Base-by-base conservation (phyloP, 92 coral and sea anemone species). In the Actinernus sp. region DNA sequence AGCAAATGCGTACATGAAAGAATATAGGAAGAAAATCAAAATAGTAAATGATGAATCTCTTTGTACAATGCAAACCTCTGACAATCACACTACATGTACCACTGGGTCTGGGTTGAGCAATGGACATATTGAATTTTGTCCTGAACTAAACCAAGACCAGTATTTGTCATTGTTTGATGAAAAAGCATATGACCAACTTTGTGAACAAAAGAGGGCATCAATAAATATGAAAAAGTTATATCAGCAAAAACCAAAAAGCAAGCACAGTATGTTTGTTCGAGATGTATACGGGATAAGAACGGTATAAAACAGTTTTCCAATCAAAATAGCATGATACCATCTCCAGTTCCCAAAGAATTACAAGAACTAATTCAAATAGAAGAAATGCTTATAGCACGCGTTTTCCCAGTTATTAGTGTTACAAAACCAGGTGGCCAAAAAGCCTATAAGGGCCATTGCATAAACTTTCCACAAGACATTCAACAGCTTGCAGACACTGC, bases 381-480 rank as follows among this genome's bases (percentile, higher is more conserved):
- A n/a, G n/a, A n/a, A n/a, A n/a, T n/a, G n/a, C n/a, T n/a, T n/a
- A n/a, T n/a, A n/a, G n/a, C n/a, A n/a, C n/a, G n/a, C n/a, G n/a
- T n/a, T n/a, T n/a, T n/a, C n/a, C n/a, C n/a, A n/a, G 82, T 83
- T 27, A 74, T 82, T 32, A 43, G 54, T 64, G 89, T 74, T 82
- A 72, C 78, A 67, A 83, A 76, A 30, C 84, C 90, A 54, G 83
- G 83, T 57, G 89, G 89, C 36, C 83, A 82, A 82, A 82, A 37
- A n/a, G n/a, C n/a, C n/a, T n/a, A n/a, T n/a, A n/a, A n/a, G n/a
- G n/a, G n/a, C n/a, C n/a, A n/a, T n/a, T n/a, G n/a, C n/a, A n/a
- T n/a, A n/a, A n/a, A n/a, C n/a, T n/a, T n/a, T n/a, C n/a, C n/a
- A n/a, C n/a, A n/a, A n/a, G n/a, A n/a, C n/a, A n/a, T n/a, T n/a